Evolutionary conservation across 2,797 vertebrate species (phyloP), one percentile per base, ranked within the genome.

Genomic region (Spinibarbus caldwelli): DNA sequence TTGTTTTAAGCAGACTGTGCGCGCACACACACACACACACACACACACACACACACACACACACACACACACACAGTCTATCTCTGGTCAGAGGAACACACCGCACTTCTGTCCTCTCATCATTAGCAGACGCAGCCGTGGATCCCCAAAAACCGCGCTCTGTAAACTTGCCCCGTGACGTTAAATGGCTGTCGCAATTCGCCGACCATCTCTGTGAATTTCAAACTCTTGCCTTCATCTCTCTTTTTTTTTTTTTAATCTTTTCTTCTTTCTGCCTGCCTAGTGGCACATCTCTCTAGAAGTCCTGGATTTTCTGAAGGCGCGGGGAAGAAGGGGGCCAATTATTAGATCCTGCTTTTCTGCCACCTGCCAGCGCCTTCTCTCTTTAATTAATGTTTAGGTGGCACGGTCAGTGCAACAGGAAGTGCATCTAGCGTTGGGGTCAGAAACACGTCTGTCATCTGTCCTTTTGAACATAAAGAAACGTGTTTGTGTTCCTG

Each of bases 351-450:
- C 94, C 93, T 94, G 94, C 96, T 96, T 97, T 93, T 91, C 95
- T 96, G 96, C 97, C 97, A 97, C 97, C 97, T 98, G 98, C 97
- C 97, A 97, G 96, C 89, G 92, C 95, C 90, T 90, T 95, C 93
- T 96, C 93, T 96, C 96, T 97, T 97, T 99, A 99, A 99, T 99
- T 97, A 98, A 97, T 94, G 96, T 95, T 96, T 95, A 95, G 94
- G 95, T 94, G 97, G 95, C 94, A 94, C 94, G 97, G 97, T 97
- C 97, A 97, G 95, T 97, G 96, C 95, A 95, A 96, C 95, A 95
- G 97, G 96, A 97, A 95, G 96, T 95, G 93, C 95, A 94, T 94
- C 95, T 95, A 92, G 94, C 94, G 93, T 95, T 95, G 93, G 96
- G 97, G 97, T 97, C 96, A 96, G 92, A 93, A 95, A 95, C 95